Base-by-base conservation (phyloP, 2,888 invertebrate species). In the Dione juno region DNA sequence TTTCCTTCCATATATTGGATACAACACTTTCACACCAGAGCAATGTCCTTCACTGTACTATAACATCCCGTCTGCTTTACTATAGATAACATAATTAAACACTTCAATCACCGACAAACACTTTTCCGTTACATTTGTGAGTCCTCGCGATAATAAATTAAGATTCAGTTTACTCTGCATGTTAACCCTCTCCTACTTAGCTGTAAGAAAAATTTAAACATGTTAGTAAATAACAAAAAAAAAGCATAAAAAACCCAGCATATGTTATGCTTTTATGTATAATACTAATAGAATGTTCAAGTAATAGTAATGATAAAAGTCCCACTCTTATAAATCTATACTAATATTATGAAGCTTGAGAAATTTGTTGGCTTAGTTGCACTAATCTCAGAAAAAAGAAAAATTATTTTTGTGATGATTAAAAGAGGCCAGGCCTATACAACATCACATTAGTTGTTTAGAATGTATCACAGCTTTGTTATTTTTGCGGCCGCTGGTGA, bases 1-100 rank as follows among this genome's bases (percentile, higher is more conserved):
- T 80, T 85, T 82, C 88, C 92, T 92, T 92, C 93, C 92, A 90
- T 87, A 84, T 84, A 89, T 85, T 88, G 93, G 93, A 93, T 92
- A 93, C 93, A 93, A 92, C 93, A 92, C 93, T 90, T 86, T 84
- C 93, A 90, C 88, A 88, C 92, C 93, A 90, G 83, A 88, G 84
- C 87, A 87, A 85, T 91, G 92, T 93, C 93, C 90, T 74, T 83
- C 90, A 81, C 88, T 84, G 57, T 78, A 82, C 78, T 83, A 81
- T 82, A 83, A 83, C 81, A 87, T 89, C 92, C 91, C 92, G 88
- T 83, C 81, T 76, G 77, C 73, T 77, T 78, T 79, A 78, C 80
- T 80, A 79, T 80, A 77, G 80, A 85, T 84, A 86, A 87, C 84
- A 87, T 82, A 85, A 82, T 83, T 77, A 86, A 85, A 90, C 88